Evolutionary conservation across 2,888 invertebrate species (phyloP).

Genomic region (Trisateles emortualis): DNA sequence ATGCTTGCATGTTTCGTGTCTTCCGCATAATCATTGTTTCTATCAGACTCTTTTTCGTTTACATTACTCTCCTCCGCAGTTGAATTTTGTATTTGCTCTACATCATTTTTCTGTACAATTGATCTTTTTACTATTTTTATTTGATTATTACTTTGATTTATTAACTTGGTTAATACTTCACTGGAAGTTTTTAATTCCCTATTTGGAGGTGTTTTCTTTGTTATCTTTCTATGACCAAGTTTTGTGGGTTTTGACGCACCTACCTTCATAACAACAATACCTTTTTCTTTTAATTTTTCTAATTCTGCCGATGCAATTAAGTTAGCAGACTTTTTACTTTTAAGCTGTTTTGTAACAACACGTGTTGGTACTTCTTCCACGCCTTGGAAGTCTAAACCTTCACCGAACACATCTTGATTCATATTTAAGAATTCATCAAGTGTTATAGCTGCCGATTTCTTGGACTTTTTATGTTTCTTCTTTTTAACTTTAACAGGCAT

Average conservation of each 20-base stretch:
- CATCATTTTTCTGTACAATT: conserved; percentile 33
- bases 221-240: conserved; percentile 13
- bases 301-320: conserved; percentile 60
- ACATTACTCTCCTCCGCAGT: conserved; percentile 4
- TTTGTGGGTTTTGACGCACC: conserved; percentile 18
- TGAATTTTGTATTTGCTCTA: conserved; percentile 11
- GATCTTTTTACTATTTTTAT: conserved; percentile 76
- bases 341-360: conserved; percentile 71
- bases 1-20: conserved; percentile 12
- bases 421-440: conserved; percentile 82
- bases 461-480: conserved; percentile 81
- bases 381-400: conserved; percentile 78
- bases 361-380: conserved; percentile 80
- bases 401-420: conserved; percentile 83
- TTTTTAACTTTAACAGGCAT: conserved; percentile 70
- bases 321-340: conserved; percentile 58
- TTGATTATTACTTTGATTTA: conserved; percentile 76
- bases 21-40: conserved; percentile 23
- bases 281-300: conserved; percentile 76
- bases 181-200: conserved; percentile 57
- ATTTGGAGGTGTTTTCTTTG: conserved; percentile 34
- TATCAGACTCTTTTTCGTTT: conserved; percentile 12
- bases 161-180: conserved; percentile 73
- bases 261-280: conserved; percentile 67
- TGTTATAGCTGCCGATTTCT: conserved; percentile 77